Conservation (phyloP, 2,113 vertebrate genomes). For the Peucedramus taeniatus region DNA sequence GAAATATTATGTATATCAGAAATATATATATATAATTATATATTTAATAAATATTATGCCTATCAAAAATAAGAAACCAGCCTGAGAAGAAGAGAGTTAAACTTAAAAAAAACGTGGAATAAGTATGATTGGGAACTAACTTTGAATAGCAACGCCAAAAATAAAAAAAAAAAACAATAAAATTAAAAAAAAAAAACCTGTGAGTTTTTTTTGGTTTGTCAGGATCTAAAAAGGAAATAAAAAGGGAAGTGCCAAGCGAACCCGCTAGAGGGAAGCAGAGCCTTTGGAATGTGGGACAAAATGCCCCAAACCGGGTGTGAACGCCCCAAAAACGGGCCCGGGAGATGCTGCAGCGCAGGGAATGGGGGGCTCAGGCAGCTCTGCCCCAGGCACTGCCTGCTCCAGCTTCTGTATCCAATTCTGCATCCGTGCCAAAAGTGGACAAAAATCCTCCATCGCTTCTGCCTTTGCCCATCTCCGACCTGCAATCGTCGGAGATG, state of each 20-base stretch:
- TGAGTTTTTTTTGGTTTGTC: background rate
- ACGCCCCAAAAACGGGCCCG: background rate
- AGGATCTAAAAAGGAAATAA: background rate
- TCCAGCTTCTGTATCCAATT: fast-evolving
- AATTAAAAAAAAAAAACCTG: too few species aligned
- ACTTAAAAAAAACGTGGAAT: background rate
- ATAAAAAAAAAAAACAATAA: too few species aligned
- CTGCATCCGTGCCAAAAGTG: background rate
- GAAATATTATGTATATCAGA: too few species aligned
- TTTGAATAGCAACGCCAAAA: background rate
- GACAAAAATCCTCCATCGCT: fast-evolving
- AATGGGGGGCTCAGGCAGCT: fast-evolving
- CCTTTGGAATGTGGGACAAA: background rate
- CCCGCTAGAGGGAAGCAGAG: slow-evolving; percentile 69
- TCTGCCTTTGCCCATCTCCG: background rate
- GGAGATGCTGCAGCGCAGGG: fast-evolving
- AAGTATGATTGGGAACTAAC: background rate
- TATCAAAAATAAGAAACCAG: background rate
- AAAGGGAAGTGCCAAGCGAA: background rate
- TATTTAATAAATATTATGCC: background rate
- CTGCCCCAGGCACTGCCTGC: fast-evolving
- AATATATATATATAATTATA: background rate
- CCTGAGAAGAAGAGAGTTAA: background rate
- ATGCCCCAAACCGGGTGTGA: fast-evolving
- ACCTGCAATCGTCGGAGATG: fast-evolving